Base-by-base conservation (phyloP, 2,113 vertebrate genomes). In the Glareola pratincola region DNA sequence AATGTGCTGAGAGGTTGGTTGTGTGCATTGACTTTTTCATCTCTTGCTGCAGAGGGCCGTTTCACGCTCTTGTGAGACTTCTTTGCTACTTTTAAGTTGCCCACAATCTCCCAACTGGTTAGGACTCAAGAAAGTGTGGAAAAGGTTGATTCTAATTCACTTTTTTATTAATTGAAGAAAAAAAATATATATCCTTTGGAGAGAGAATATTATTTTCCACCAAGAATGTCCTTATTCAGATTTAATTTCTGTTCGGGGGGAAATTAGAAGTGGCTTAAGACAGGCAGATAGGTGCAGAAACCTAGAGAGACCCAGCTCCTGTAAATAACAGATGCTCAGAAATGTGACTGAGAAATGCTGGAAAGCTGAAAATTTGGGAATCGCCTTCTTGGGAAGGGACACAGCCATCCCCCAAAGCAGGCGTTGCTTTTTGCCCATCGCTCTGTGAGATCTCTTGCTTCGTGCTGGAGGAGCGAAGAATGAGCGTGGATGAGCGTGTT, bases 401-500 rank as follows among this genome's bases (percentile, higher is more conserved):
- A 56, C 36, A 51, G 34, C 10, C 7, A 13, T 10, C 66, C 63
- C 22, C 15, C 43, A 32, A 43, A 51, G 51, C 34, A 47, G 39
- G 36, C 39, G 18, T 8, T 21, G 59, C 47, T 80, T 95, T 95
- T 86, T 76, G 27, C 39, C 39, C 5, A 1, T 26, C 2, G 19
- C 34, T 80, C 50, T 80, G n/a, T n/a, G 39, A 41, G 19, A 27
- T 22, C 36, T 48, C 26, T 41, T 19, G 4, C 10, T 36, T 78
- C 22, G 6, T 0, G 0, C 8, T 62, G 82, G 27, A 77, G 75
- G 39, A 66, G 36, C 4, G 41, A 79, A 39, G 14, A 19, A 36
- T 6, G 27, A 57, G 12, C 1, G 1, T 36, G 66, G 71, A 51
- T n/a, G 69, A 14, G 19, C 16, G 26, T 0, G 1, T 47, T 54